Conservation (phyloP, 2,113 vertebrate genomes). For the Dendropsophus ebraccatus region DNA sequence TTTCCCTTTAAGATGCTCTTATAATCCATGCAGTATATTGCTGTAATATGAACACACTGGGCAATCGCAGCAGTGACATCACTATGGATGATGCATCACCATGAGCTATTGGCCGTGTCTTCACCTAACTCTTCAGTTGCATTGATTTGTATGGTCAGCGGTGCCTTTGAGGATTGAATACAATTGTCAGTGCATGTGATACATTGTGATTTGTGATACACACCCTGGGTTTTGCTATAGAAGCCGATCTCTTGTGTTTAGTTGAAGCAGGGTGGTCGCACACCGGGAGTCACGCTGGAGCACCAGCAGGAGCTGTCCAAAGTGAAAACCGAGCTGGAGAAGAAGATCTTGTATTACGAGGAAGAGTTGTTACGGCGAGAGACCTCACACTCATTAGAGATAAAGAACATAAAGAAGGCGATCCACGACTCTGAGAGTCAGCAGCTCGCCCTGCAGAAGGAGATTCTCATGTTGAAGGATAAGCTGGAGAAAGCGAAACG, state of each 20-base stretch:
- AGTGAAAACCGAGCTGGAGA: slow-evolving; percentile 90
- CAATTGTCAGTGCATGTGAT: background rate
- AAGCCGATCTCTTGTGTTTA: slow-evolving; percentile 49
- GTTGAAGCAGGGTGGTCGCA: slow-evolving; percentile 85
- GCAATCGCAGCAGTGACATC: too few relatives aligned
- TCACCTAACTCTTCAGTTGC: too few relatives aligned
- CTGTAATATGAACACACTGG: too few relatives aligned
- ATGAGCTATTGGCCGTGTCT: too few relatives aligned
- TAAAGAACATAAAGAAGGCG: slow-evolving; percentile 89
- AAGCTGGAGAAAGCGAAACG: slow-evolving; percentile 88
- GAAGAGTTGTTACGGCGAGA: slow-evolving; percentile 90
- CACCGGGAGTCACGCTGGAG: slow-evolving; percentile 72
- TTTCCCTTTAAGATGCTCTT: too few relatives aligned
- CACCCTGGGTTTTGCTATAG: background rate
- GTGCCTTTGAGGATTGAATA: background rate
- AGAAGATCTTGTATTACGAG: slow-evolving; percentile 91
- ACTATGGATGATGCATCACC: too few relatives aligned
- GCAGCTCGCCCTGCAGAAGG: slow-evolving; percentile 86
- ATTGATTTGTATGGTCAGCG: too few relatives aligned
- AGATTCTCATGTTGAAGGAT: slow-evolving; percentile 85
- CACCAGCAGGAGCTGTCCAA: slow-evolving; percentile 91
- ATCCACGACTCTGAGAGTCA: slow-evolving; percentile 90
- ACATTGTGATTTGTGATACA: background rate
- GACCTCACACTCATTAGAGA: slow-evolving; percentile 84
- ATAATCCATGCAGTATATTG: too few relatives aligned